Percentiles rank a stretch among this genome's conserved stretches.
Evolutionary conservation across 2,113 vertebrate genomes (phyloP).

Genomic region (Lasiurus cinereus): DNA sequence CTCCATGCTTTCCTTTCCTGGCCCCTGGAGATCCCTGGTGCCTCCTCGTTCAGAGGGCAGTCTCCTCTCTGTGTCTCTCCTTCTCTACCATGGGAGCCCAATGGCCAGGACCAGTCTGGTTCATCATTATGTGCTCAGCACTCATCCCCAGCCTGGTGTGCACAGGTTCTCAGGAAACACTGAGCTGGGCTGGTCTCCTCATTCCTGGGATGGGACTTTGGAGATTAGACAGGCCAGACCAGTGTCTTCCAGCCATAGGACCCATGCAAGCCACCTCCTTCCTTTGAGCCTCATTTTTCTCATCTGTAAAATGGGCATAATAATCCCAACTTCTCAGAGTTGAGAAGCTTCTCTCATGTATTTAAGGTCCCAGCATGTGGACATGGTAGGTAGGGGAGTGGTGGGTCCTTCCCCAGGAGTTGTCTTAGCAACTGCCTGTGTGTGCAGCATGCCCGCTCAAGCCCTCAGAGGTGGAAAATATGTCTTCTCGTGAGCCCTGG

Average conservation of each 20-base stretch:
- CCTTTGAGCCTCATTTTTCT: neutral
- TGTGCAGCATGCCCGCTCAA: neutral
- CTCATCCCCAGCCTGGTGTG: neutral
- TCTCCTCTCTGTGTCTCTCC: neutral
- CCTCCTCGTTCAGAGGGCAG: neutral
- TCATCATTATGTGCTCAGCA: neutral
- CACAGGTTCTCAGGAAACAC: neutral
- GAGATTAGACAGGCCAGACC: neutral
- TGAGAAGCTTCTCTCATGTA: neutral
- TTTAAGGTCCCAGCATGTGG: neutral
- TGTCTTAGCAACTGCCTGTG: neutral
- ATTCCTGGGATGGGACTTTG: neutral
- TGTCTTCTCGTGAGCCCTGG: neutral
- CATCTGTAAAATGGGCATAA: neutral
- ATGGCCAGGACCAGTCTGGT: neutral
- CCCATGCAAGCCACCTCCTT: neutral
- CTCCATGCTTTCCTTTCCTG: conserved; percentile 19
- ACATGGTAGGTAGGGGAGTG: neutral
- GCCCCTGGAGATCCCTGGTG: neutral
- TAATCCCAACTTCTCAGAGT: neutral
- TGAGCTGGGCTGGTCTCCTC: neutral
- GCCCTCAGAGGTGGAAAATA: neutral
- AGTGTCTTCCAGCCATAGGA: neutral
- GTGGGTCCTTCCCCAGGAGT: neutral
- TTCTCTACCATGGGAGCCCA: neutral